Percentiles rank a stretch among this genome's conserved stretches.
Conservation (phyloP, 2,797 vertebrate genomes). For the Dicrostonyx torquatus region DNA sequence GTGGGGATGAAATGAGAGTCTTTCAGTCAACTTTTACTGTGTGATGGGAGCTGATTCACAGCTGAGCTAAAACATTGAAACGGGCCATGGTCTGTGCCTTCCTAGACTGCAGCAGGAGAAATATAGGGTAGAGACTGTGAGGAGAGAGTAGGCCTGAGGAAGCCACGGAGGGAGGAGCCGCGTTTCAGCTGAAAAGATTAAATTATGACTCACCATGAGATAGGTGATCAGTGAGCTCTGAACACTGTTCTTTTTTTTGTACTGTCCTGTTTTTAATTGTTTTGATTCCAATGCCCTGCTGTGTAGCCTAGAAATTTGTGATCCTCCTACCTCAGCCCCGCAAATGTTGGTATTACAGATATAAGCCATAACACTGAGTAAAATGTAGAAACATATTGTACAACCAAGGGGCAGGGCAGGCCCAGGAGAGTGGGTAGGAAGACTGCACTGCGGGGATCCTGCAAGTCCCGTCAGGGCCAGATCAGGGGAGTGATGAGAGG, state of each 20-base stretch:
- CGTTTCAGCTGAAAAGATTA: background rate
- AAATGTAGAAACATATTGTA: background rate
- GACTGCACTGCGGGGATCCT: accelerated
- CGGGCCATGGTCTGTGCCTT: background rate
- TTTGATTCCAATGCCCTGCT: background rate
- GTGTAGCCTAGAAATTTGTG: background rate
- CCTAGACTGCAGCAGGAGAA: background rate
- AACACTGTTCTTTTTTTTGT: background rate
- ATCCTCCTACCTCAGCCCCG: background rate
- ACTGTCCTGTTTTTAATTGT: background rate
- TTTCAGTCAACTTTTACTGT: background rate
- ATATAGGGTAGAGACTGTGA: accelerated
- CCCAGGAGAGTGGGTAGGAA: accelerated
- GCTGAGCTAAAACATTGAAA: background rate
- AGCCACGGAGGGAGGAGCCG: too few relatives aligned
- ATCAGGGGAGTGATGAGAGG: background rate
- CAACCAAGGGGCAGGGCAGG: background rate
- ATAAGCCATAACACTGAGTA: background rate
- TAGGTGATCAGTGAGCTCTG: background rate
- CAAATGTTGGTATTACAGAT: background rate
- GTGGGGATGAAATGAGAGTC: background rate
- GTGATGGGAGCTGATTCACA: background rate
- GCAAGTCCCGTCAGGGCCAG: accelerated
- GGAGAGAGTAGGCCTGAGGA: accelerated
- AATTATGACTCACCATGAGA: background rate